Evolutionary conservation across 1,140 invertebrate species (phyloP), one percentile per base, ranked within the genome.

Genomic region (Diorhabda carinulata): DNA sequence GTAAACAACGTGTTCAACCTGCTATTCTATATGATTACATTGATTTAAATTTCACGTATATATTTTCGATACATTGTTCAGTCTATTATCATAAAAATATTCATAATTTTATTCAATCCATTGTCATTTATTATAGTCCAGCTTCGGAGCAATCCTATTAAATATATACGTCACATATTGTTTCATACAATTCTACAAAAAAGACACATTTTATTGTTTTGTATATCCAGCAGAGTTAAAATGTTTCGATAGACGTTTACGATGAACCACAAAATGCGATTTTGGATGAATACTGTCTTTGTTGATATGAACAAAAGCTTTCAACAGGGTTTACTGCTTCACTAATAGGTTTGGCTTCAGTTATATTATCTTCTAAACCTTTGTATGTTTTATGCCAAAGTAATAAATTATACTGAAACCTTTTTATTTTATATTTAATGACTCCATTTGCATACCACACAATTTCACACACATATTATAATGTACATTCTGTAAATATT

Each of bases 211-310:
- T 52, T 52, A 8, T 25, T 25, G 25, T 25, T 52, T 52, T n/a
- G 47, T 6, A n/a, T 52, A 52, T 52, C 47, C 47, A 8, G 47
- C 47, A 3, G 47, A 52, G 47, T 52, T 52, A 52, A 52, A 25
- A 52, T 4, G 6, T 52, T 52, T 52, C n/a, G 47, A 52, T 52
- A 52, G 47, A 52, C 47, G 47, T 52, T 52, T 52, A 52, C n/a
- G 47, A 52, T n/a, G 47, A 52, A 52, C 47, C 47, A 52, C 47
- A 52, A 52, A 52, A 52, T 52, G 47, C 47, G n/a, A 52, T 52
- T 52, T 52, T 52, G 47, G 47, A 52, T 52, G 47, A n/a, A 6
- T n/a, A 52, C 6, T 52, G 47, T 52, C 47, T 52, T 52, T 52
- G 47, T 52, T n/a, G 25, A 25, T 25, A 6, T 2, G 3, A 3